A percentile compares a stretch with the other conserved stretches of the same genome.
Conservation (phyloP, 2,113 vertebrate species). For the Verasper variegatus region DNA sequence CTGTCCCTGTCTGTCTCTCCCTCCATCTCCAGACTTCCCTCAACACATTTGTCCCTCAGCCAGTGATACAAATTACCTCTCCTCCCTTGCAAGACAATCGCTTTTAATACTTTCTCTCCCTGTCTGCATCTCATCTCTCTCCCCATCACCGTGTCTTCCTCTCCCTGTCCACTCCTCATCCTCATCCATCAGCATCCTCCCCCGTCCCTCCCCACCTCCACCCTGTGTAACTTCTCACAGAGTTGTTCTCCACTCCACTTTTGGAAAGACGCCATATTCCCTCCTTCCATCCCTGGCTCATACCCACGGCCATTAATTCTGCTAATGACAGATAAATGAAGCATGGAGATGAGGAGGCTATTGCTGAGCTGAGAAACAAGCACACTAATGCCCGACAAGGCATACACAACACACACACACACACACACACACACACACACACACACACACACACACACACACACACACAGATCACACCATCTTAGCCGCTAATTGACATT, state of each 20-base stretch:
- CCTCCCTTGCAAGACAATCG: slow-evolving; percentile 16
- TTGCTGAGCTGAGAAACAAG: slow-evolving; percentile 21
- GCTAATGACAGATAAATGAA: slow-evolving; percentile 79
- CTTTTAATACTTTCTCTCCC: slow-evolving; percentile 16
- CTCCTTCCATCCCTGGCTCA: slow-evolving; percentile 52
- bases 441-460: neutral
- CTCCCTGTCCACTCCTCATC: slow-evolving; percentile 28
- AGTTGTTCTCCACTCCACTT: slow-evolving; percentile 25
- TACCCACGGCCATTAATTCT: slow-evolving; percentile 74
- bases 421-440: slow-evolving; percentile 22
- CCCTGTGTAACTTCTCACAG: slow-evolving; percentile 37
- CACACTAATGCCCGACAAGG: slow-evolving; percentile 8
- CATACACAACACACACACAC: neutral
- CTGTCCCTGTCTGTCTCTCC: slow-evolving; percentile 35
- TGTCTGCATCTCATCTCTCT: slow-evolving; percentile 25
- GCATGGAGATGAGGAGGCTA: slow-evolving; percentile 64
- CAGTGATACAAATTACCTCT: slow-evolving; percentile 43
- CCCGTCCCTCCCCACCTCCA: neutral
- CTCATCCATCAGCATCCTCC: slow-evolving; percentile 25
- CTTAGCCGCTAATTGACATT: slow-evolving; percentile 65
- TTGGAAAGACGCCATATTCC: slow-evolving; percentile 59
- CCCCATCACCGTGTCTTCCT: neutral
- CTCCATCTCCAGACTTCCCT: slow-evolving; percentile 21
- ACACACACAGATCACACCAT: slow-evolving; percentile 30
- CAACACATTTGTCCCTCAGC: slow-evolving; percentile 27